phyloP scores from a whole-genome alignment of 2,888 invertebrate species.

The Ligdia adustata region DNA sequence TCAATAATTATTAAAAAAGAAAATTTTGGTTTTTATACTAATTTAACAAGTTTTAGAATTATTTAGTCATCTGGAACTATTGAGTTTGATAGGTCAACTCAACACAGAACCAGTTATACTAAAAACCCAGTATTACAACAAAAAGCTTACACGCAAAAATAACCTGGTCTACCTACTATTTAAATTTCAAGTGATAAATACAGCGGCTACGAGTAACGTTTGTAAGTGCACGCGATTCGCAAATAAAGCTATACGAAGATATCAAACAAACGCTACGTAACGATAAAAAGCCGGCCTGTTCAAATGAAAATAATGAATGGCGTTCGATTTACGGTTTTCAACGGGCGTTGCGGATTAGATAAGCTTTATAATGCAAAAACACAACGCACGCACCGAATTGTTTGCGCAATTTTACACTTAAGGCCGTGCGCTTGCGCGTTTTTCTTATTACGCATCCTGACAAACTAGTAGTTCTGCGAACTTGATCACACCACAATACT shows the following conservation, averaged over 20 bases:
- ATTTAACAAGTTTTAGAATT: no score
- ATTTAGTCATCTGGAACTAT: no score
- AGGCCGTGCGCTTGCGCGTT: neutral
- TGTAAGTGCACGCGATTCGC: slow-evolving; percentile 72
- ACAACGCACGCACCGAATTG: slow-evolving; percentile 20
- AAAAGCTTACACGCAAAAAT: no score
- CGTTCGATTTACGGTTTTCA: slow-evolving; percentile 55
- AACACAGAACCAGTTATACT: no score
- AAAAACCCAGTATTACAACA: no score
- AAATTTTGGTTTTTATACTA: no score
- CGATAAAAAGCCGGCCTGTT: slow-evolving; percentile 71
- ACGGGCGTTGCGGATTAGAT: slow-evolving; percentile 47
- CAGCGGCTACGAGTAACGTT: slow-evolving; percentile 54
- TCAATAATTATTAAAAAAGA: no score
- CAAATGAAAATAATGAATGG: slow-evolving; percentile 71
- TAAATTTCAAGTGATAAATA: slow-evolving; percentile 67
- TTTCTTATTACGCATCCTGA: no score
- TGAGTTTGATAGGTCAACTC: no score
- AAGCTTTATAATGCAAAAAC: slow-evolving; percentile 41
- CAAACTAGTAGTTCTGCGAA: no score
- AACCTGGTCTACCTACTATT: no score
- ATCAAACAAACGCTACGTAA: slow-evolving; percentile 69
- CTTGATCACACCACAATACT: no score
- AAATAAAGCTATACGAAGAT: slow-evolving; percentile 79
- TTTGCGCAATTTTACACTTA: slow-evolving; percentile 28